Evolutionary conservation across 1,140 invertebrate genomes (phyloP).

Genomic region (Brachionus rubens): DNA sequence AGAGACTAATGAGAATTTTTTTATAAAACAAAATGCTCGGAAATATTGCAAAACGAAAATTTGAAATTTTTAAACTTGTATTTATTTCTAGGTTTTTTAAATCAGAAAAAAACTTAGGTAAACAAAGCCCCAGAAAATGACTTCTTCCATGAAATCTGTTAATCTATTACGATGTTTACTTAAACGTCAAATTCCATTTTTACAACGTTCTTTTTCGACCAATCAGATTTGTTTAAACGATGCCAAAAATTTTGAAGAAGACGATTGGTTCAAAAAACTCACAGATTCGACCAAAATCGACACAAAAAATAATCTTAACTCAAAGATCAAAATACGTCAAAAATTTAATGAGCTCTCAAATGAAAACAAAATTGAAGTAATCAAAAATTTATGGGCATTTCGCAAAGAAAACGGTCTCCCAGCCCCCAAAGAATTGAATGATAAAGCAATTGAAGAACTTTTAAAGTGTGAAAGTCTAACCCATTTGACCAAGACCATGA

Average conservation of each 20-base stretch:
- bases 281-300: not conserved
- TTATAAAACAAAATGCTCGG: too few species aligned
- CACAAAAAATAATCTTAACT: not conserved
- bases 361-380: not conserved
- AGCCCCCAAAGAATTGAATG: conserved; percentile 6
- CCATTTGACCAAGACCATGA: conserved; percentile 29
- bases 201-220: not conserved
- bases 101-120: too few species aligned
- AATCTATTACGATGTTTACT: not conserved
- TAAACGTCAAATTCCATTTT: not conserved
- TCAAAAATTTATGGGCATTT: conserved; percentile 8
- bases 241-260: not conserved
- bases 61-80: too few species aligned
- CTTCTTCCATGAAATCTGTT: too few species aligned
- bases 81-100: too few species aligned
- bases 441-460: not conserved
- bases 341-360: not conserved
- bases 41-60: too few species aligned
- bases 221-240: too few species aligned
- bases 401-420: conserved; percentile 1
- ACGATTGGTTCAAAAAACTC: conserved; percentile 31
- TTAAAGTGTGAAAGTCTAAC: conserved; percentile 33
- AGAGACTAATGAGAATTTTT: too few species aligned
- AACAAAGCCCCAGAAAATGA: too few species aligned
- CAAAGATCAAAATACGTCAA: not conserved